These are phyloP conservation scores for Struthidea cinerea DNA, from an alignment of 2,113 vertebrate genomes.

Conservation along the genomic window DNA sequence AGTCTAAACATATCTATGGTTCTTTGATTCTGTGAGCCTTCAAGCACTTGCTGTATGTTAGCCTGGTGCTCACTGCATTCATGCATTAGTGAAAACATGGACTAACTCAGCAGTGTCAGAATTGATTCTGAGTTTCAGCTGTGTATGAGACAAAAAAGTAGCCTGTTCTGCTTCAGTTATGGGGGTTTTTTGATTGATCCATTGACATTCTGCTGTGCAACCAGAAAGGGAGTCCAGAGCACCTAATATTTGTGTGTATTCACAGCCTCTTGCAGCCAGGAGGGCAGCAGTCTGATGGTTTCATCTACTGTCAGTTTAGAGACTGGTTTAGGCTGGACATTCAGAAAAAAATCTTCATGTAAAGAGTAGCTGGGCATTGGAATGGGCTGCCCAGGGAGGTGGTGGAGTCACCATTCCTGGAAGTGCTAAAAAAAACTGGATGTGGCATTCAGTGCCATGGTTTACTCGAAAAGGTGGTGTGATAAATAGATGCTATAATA, in stretches of 20 bases:
- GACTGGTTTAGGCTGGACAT: background rate
- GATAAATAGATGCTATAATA: no score
- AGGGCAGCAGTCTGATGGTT: background rate
- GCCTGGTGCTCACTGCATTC: background rate
- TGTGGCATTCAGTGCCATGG: background rate
- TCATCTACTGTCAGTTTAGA: background rate
- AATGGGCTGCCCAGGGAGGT: background rate
- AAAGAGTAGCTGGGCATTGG: background rate
- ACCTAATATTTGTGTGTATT: background rate
- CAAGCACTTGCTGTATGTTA: background rate
- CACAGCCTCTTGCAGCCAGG: background rate
- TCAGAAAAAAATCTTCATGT: background rate
- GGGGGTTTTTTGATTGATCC: accelerated
- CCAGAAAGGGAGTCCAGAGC: background rate
- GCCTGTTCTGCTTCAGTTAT: background rate
- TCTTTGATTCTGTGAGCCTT: background rate
- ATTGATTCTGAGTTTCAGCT: background rate
- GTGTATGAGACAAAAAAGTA: background rate
- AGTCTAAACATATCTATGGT: background rate
- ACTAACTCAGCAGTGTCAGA: background rate
- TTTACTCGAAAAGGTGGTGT: background rate
- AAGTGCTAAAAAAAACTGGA: background rate
- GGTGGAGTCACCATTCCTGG: background rate
- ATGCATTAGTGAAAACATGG: background rate
- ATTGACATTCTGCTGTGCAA: background rate